A percentile compares a stretch with the other conserved stretches of the same genome.
These are phyloP conservation scores for Adoxophyes honmai DNA, from an alignment of 1,140 invertebrate genomes.

Conservation along the genomic window DNA sequence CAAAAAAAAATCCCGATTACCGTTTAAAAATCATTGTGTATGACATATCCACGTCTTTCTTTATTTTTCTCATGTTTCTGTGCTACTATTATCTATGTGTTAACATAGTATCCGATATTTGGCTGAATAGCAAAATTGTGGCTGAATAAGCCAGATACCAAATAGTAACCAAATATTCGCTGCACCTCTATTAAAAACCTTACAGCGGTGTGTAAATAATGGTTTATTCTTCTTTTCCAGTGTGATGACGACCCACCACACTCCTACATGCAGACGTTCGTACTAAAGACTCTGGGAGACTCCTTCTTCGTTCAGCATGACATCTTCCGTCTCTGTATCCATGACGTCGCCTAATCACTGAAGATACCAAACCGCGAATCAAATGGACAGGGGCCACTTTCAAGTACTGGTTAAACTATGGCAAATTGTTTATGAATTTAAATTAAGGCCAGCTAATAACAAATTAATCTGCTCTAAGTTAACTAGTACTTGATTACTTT, in stretches of 20 bases:
- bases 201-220: too few species aligned
- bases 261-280: conserved; percentile 92
- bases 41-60: too few species aligned
- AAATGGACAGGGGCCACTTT: not conserved
- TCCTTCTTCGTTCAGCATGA: conserved; percentile 95
- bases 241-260: conserved; percentile 96
- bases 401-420: not conserved
- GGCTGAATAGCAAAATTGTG: too few species aligned
- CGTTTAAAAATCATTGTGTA: too few species aligned
- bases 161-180: too few species aligned
- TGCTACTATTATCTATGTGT: too few species aligned
- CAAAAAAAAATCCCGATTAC: too few species aligned
- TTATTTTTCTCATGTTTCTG: too few species aligned
- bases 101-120: too few species aligned
- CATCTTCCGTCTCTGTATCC: conserved; percentile 94
- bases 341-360: conserved; percentile 83
- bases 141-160: too few species aligned
- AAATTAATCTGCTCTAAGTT: not conserved
- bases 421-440: not conserved
- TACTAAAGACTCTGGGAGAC: conserved; percentile 89
- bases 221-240: too few species aligned
- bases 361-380: conserved; percentile 20
- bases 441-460: not conserved
- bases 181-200: too few species aligned
- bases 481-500: not conserved